phyloP scores from a whole-genome alignment of 2,113 vertebrate genomes.

The Aptenodytes patagonicus region DNA sequence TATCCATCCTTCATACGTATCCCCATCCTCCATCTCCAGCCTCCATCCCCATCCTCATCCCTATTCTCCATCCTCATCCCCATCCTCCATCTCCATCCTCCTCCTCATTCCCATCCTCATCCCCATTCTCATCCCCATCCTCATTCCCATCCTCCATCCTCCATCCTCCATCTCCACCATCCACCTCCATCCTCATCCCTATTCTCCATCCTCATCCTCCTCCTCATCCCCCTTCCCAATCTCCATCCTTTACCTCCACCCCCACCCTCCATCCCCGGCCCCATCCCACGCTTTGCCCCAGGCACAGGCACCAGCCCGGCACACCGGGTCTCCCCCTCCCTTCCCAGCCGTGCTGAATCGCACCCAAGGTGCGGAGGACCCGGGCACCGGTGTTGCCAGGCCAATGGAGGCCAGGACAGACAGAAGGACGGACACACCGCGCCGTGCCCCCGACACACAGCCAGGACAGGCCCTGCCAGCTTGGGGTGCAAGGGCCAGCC shows the following conservation, averaged over 20 bases:
- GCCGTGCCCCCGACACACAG: background rate
- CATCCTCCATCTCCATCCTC: background rate
- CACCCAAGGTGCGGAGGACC: background rate
- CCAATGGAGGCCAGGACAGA: background rate
- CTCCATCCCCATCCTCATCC: background rate
- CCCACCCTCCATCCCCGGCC: background rate
- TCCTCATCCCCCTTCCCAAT: too few relatives aligned
- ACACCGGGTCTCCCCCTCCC: rapidly evolving
- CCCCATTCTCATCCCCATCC: background rate
- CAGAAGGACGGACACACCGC: background rate
- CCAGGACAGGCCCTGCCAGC: background rate
- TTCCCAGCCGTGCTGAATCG: background rate
- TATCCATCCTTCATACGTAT: background rate
- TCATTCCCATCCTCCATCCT: too few relatives aligned
- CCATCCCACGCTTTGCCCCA: background rate
- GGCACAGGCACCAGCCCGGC: too few relatives aligned
- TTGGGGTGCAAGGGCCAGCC: background rate
- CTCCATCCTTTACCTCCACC: background rate
- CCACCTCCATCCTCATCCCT: background rate
- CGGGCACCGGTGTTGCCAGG: rapidly evolving
- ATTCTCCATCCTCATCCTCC: too few relatives aligned
- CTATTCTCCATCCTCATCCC: background rate
- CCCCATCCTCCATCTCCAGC: background rate
- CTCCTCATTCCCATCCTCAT: too few relatives aligned
- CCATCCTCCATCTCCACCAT: background rate